Evolutionary conservation across 2,797 vertebrate species (phyloP).

Genomic region (Clangula hyemalis): DNA sequence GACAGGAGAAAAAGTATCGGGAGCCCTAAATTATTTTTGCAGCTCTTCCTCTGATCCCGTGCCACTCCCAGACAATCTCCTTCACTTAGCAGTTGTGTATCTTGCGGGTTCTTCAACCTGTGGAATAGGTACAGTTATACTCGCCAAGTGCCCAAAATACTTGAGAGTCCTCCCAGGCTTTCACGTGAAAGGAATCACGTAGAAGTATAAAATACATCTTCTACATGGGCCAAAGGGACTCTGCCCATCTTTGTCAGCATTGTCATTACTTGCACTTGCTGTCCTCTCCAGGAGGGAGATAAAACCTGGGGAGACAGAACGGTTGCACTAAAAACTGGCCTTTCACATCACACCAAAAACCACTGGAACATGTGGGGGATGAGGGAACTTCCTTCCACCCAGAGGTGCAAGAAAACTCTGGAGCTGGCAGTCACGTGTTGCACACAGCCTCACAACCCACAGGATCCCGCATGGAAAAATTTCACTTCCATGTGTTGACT

Average conservation of each 20-base stretch:
- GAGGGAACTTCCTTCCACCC: conserved; percentile 41
- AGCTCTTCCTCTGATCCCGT: conserved; percentile 13
- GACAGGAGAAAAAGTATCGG: conserved; percentile 37
- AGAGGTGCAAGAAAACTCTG: conserved; percentile 32
- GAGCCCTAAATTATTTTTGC: conserved; percentile 50
- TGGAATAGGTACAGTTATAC: neutral
- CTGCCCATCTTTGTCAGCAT: fast-evolving
- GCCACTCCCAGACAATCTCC: neutral
- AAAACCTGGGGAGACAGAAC: neutral
- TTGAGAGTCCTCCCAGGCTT: neutral
- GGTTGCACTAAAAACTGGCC: fast-evolving
- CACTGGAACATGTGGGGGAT: neutral
- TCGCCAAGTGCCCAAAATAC: neutral
- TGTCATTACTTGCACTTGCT: neutral
- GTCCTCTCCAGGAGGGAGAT: neutral
- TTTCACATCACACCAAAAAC: neutral
- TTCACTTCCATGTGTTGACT: conserved; percentile 70
- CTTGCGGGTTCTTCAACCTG: neutral
- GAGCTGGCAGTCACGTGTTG: conserved; percentile 56
- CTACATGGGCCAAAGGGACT: neutral
- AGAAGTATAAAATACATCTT: neutral
- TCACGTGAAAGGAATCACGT: neutral
- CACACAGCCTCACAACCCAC: conserved; percentile 14
- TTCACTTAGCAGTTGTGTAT: neutral
- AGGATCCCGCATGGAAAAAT: conserved; percentile 61